phyloP scores from a whole-genome alignment of 2,888 invertebrate genomes.

The Orchesella flavescens region DNA sequence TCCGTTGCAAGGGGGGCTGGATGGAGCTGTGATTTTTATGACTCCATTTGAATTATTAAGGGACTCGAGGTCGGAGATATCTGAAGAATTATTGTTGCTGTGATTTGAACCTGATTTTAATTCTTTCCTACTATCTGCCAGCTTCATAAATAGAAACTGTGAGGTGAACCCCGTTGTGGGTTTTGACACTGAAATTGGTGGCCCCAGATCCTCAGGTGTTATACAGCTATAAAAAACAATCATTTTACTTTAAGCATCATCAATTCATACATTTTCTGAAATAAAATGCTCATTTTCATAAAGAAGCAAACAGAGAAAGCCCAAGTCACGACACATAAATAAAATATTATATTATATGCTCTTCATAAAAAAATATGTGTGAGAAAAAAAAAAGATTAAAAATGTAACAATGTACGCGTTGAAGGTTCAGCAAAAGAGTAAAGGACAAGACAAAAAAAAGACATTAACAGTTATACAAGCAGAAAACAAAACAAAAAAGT shows the following conservation, averaged over 20 bases:
- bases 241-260: conserved; percentile 14
- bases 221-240: conserved; percentile 66
- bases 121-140: conserved; percentile 63
- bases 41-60: conserved; percentile 60
- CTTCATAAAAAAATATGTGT: too few species aligned
- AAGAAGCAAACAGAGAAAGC: conserved; percentile 71
- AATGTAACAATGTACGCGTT: too few species aligned
- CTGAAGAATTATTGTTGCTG: conserved; percentile 51
- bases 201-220: conserved; percentile 71
- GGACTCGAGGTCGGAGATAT: conserved; percentile 57
- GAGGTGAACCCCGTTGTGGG: conserved; percentile 67
- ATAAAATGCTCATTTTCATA: background rate
- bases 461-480: conserved; percentile 8
- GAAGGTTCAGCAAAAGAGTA: background rate
- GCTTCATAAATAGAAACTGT: conserved; percentile 70
- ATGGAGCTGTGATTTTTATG: conserved; percentile 46
- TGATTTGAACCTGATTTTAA: conserved; percentile 54
- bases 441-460: conserved; percentile 22
- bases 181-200: conserved; percentile 65
- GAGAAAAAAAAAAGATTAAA: conserved; percentile 35
- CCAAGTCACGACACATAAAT: conserved; percentile 66
- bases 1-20: conserved; percentile 54
- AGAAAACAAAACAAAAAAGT: conserved; percentile 6
- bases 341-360: background rate
- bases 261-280: conserved; percentile 20